phyloP scores from a whole-genome alignment of 2,113 vertebrate species.

The Crotophaga sulcirostris region DNA sequence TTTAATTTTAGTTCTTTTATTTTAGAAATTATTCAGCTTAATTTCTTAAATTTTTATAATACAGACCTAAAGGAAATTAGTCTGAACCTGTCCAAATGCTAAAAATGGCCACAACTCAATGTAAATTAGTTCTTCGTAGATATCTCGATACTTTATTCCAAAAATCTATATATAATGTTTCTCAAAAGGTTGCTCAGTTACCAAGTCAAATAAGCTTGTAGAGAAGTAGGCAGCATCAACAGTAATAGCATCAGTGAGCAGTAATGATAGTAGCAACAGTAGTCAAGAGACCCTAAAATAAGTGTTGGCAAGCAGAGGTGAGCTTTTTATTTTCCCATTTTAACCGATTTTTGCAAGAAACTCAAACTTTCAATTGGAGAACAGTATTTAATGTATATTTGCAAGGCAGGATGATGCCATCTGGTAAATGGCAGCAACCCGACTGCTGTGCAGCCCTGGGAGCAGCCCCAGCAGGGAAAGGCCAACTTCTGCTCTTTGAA shows the following conservation, averaged over 20 bases:
- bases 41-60: not conserved
- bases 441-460: not conserved
- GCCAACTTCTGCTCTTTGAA: not conserved
- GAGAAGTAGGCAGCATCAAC: not conserved
- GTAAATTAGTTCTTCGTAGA: accelerated
- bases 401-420: not conserved
- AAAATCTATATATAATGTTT: not conserved
- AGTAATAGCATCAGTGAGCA: not conserved
- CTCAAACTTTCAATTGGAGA: not conserved
- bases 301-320: not conserved
- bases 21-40: not conserved
- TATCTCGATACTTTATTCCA: not conserved
- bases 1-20: not conserved
- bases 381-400: not conserved
- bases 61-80: not conserved
- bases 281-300: not conserved
- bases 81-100: not conserved
- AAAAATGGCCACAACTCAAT: not conserved
- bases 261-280: accelerated
- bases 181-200: not conserved
- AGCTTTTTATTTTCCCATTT: not conserved
- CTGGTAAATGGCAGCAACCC: not conserved
- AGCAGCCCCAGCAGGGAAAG: not conserved
- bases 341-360: not conserved
- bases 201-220: not conserved